Base-by-base conservation (phyloP, 2,888 invertebrate genomes). In the Cephonodes hylas region DNA sequence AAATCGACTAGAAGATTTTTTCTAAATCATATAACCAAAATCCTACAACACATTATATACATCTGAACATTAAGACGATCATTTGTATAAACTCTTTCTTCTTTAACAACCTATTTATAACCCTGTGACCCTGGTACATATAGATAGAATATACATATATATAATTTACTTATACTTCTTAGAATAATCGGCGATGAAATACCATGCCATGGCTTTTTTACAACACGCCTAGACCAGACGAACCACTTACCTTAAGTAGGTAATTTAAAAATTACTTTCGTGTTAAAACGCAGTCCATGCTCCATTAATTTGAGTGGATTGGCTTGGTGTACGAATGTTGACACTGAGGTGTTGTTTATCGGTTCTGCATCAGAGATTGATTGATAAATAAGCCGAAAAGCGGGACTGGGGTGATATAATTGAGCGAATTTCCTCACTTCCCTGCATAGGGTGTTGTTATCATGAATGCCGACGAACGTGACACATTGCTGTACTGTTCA, bases 371-470 rank as follows among this genome's bases (percentile, higher is more conserved):
- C 89, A 77, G 76, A 90, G 89, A 91, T 91, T 89, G 88, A 88
- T 89, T 88, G 89, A 88, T 91, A 91, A 90, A 86, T 84, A 86
- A 85, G 85, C 86, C 86, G 89, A 91, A 91, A 90, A 89, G 89
- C 84, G 71, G 71, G 77, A 77, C 73, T 73, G 77, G 85, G 85
- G 83, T 76, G 83, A 85, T 84, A 89, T 90, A 91, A 91, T 91
- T 91, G 89, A 86, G 89, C 84, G 81, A 88, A 86, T 90, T 91
- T 89, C 90, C 87, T 81, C 84, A 79, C 84, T 83, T 79, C 75
- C 76, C 75, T 74, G 68, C 68, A 74, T 70, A 79, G 84, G 80
- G 80, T 73, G 79, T 72, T 82, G 80, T 83, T 86, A 84, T 83
- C 83, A 83, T 73, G 69, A 72, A 73, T 77, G 75, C 74, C 75